Base-by-base conservation (phyloP, 2,797 vertebrate species). In the Halcyon badia region DNA sequence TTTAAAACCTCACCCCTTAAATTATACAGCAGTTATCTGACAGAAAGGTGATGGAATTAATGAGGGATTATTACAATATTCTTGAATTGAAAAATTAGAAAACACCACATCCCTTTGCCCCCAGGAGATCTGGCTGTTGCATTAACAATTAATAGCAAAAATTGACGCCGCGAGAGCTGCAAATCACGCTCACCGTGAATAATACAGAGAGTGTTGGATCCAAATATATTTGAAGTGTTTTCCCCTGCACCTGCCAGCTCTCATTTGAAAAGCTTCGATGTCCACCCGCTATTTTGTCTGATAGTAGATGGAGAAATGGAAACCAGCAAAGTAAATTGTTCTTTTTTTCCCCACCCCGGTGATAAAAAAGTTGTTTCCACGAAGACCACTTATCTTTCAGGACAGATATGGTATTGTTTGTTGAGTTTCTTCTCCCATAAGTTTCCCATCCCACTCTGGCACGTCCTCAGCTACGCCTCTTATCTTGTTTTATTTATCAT, bases 121-220 rank as follows among this genome's bases (percentile, higher is more conserved):
- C 51, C 60, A 28, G 93, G 94, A 95, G 90, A 95, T 79, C 66
- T 80, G 57, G 66, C 85, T 93, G 58, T 94, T 97, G 93, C 84
- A 95, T 97, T 95, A 97, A 97, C 91, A 96, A 97, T 98, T 98
- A 96, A 96, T 91, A 95, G 91, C 83, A 94, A 96, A 97, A 95
- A 85, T 26, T 92, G 94, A 94, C 87, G 87, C 89, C 69, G 69
- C 16, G 26, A 84, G 65, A 81, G 69, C 96, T 87, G 81, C 86
- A 97, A 96, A 94, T 95, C 84, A 79, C 14, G 8, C 92, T 96
- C 42, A 69, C 86, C 78, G 62, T 90, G 82, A 97, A 90, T 97
- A 90, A 95, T 73, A 94, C 15, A 51, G 39, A 76, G 90, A 48
- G 58, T 65, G 57, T 73, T 94, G 91, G 81, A 85, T 41, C 94